Evolutionary conservation across 2,797 vertebrate genomes (phyloP).

Genomic region (Spinus olivaceus): DNA sequence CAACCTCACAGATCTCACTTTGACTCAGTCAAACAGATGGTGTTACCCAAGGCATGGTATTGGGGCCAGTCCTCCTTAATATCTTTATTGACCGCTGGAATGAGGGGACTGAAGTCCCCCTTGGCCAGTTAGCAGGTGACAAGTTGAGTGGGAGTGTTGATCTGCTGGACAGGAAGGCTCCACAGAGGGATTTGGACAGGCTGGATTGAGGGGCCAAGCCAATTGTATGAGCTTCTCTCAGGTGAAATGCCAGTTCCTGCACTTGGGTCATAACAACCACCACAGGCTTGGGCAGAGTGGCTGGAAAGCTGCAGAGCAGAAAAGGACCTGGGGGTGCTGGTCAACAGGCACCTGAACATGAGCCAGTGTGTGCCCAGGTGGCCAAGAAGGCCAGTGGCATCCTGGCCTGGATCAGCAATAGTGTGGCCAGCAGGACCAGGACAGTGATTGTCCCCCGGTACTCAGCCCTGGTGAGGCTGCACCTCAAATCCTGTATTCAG

Average conservation of each 20-base stretch:
- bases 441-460: rapidly evolving
- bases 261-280: not conserved
- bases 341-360: not conserved
- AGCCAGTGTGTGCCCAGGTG: not conserved
- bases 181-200: not conserved
- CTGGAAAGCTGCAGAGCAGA: not conserved
- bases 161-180: not conserved
- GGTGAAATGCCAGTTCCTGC: not conserved
- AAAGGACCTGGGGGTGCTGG: not conserved
- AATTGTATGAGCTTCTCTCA: not conserved
- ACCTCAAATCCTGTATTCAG: rapidly evolving
- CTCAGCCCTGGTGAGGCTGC: rapidly evolving
- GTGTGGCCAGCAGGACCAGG: not conserved
- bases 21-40: not conserved
- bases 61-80: not conserved
- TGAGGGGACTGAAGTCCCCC: not conserved
- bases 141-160: not conserved
- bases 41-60: rapidly evolving
- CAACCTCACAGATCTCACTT: not conserved
- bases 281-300: not conserved
- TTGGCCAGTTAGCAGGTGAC: not conserved
- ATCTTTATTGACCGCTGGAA: rapidly evolving
- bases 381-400: not conserved
- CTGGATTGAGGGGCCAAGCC: no score
- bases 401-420: rapidly evolving